Base-by-base conservation (phyloP, 2,888 invertebrate genomes). In the Trichogramma dendrolimi region DNA sequence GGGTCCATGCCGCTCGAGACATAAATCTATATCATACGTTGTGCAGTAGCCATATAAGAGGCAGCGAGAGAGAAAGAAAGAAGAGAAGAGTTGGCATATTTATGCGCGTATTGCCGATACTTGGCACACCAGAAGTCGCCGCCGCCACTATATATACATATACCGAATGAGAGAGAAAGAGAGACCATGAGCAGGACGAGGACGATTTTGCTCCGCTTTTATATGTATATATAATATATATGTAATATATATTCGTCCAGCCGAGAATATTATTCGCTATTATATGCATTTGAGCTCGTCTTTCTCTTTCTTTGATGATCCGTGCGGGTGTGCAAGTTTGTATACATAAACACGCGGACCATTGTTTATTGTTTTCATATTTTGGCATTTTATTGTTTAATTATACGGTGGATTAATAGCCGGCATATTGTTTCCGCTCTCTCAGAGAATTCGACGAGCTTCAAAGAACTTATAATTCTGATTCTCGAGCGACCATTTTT, bases 21-120 rank as follows among this genome's bases (percentile, higher is more conserved):
- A 72, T 75, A 72, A 73, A 75, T 75, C 73, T 72, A 71, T 73
- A 73, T 72, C 70, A 71, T 72, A 71, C 69, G 67, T 64, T 67
- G 63, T 63, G 67, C 59, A 49, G 27, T 14, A 41, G 55, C 43
- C 27, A 27, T 27, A 27, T 27, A 27, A 27, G 27, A 27, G 27
- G 27, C 43, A 39, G 38, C 42, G 43, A 48, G 50, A 41, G 27
- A 55, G 48, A 51, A 42, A n/a, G 53, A 41, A 51, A 57, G 40
- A 54, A 41, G 55, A 55, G 60, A 55, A 50, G 55, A 55, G 53
- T 56, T 59, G 61, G 58, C 63, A 64, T 64, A 62, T 64, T 64
- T 64, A 64, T 64, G 64, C 61, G 64, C 58, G 56, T 64, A 64
- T 64, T 61, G 64, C 60, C 55, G 52, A 61, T 58, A 55, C 64